phyloP scores from a whole-genome alignment of 2,113 vertebrate species.

The Urocitellus parryii region DNA sequence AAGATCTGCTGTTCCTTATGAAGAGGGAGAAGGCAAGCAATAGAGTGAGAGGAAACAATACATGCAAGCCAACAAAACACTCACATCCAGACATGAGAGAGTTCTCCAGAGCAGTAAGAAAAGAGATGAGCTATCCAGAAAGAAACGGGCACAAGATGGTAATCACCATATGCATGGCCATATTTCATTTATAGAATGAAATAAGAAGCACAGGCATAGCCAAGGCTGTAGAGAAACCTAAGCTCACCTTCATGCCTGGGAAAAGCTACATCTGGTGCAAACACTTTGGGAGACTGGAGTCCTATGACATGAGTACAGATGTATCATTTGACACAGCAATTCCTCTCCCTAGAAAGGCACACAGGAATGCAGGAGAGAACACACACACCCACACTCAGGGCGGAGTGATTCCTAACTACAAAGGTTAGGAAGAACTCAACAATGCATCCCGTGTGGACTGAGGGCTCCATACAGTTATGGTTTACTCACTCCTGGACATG shows the following conservation, averaged over 20 bases:
- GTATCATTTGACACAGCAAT: background rate
- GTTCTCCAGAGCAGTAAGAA: background rate
- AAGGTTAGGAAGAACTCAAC: background rate
- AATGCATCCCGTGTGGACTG: too few species aligned
- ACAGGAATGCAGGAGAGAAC: background rate
- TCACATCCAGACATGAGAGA: background rate
- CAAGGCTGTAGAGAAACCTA: background rate
- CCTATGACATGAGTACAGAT: background rate
- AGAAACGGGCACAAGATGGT: background rate
- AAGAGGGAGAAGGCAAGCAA: background rate
- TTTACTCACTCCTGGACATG: background rate
- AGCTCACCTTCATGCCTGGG: too few species aligned
- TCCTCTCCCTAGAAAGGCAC: background rate
- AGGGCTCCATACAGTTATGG: accelerated
- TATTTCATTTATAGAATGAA: background rate
- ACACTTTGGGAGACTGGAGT: background rate
- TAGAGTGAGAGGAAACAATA: too few species aligned
- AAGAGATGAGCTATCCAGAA: accelerated
- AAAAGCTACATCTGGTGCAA: background rate
- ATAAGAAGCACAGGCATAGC: background rate
- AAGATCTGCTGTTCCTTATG: background rate
- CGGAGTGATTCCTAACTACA: background rate
- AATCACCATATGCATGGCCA: too few species aligned
- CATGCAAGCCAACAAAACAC: background rate
- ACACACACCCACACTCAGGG: too few species aligned